These are phyloP conservation scores for Hippocampus barbouri DNA, from an alignment of 2,113 vertebrate genomes.

Conservation along the genomic window DNA sequence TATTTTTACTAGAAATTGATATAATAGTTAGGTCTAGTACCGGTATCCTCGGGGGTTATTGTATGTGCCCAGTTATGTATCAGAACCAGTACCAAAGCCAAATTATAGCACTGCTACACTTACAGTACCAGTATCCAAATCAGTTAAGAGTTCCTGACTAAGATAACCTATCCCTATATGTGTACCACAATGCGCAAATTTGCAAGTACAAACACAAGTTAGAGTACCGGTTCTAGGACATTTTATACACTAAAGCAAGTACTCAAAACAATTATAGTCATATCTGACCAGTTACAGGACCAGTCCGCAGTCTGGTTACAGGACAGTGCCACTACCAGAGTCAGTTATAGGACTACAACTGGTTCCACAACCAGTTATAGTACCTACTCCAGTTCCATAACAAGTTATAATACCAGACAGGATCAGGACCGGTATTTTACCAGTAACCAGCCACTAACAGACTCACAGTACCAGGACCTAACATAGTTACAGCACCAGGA, in stretches of 20 bases:
- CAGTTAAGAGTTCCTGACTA: too few species aligned
- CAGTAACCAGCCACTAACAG: background rate
- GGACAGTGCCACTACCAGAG: background rate
- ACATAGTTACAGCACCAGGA: background rate
- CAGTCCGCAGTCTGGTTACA: background rate
- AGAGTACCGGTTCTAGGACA: background rate
- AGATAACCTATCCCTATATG: too few species aligned
- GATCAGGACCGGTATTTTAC: background rate
- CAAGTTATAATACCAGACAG: too few species aligned
- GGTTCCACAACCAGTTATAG: background rate
- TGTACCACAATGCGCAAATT: too few species aligned
- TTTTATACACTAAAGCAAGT: background rate
- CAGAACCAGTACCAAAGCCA: too few species aligned
- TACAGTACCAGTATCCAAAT: background rate
- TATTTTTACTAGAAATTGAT: background rate
- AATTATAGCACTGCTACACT: too few species aligned
- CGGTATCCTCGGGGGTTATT: too few species aligned
- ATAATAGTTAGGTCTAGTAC: background rate
- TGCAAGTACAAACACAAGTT: background rate
- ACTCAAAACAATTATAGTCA: too few species aligned
- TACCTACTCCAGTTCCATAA: too few species aligned
- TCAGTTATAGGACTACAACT: background rate
- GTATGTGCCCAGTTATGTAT: too few species aligned
- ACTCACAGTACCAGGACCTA: background rate
- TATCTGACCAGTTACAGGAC: background rate